phyloP scores from a whole-genome alignment of 2,888 invertebrate genomes.

The Hirtodrosophila cameraria region DNA sequence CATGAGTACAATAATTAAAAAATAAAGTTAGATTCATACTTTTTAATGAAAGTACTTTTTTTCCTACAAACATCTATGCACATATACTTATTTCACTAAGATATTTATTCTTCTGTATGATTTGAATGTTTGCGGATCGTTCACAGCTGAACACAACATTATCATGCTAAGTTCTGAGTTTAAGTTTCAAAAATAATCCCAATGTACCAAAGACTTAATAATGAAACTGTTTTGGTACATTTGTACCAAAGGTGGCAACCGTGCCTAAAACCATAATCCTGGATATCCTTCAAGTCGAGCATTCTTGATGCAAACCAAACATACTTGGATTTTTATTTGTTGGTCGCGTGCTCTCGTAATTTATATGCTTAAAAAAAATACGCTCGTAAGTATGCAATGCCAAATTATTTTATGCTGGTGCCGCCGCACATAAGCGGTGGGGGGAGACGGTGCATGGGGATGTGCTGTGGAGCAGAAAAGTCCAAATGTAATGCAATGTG shows the following conservation, averaged over 20 bases:
- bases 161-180: no score
- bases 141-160: no score
- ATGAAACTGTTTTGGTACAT: no score
- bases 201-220: no score
- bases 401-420: constrained; percentile 64
- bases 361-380: constrained; percentile 51
- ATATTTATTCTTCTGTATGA: no score
- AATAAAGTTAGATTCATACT: no score
- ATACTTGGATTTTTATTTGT: constrained; percentile 2
- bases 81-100: no score
- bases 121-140: no score
- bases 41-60: no score
- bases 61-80: no score
- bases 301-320: not conserved
- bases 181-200: no score
- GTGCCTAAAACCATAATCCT: not conserved
- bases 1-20: no score
- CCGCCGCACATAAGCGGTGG: not conserved
- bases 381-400: constrained; percentile 74
- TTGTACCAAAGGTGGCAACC: not conserved
- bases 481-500: constrained; percentile 24
- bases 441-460: constrained; percentile 6
- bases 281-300: constrained; percentile 18
- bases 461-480: constrained; percentile 10
- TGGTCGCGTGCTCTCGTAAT: constrained; percentile 53